Base-by-base conservation (phyloP, 2,888 invertebrate species). In the Nemurella pictetii region DNA sequence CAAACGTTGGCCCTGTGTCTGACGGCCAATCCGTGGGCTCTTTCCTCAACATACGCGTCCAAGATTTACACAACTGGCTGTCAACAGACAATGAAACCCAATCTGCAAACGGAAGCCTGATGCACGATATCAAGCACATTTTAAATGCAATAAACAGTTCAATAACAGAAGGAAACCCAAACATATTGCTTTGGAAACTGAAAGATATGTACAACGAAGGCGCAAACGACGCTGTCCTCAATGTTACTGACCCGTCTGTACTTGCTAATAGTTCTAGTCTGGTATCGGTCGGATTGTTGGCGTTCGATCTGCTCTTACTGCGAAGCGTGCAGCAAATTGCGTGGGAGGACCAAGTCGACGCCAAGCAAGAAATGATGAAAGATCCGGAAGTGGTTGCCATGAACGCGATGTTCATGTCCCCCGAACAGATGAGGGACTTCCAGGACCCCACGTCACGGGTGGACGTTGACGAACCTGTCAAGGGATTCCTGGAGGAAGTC, bases 281-380 rank as follows among this genome's bases (percentile, higher is more conserved):
- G 82, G 87, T 93, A 0, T 92, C 93, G 0, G 92, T 93, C 85
- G 93, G 93, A 0, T 92, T 93, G 73, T 87, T 93, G 87, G 92
- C 93, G 0, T 87, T 93, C 83, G 93, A 93, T 88, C 91, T 93
- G 0, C 92, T 93, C 90, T 87, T 93, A 84, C 87, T 93, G 0
- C 92, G 92, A 88, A 92, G 92, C 88, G 92, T 93, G 73, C 93
- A 93, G 87, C 87, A 92, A 28, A 92, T 93, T 90, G 92, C 92
- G 0, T 92, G 92, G 92, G 92, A 92, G 87, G 92, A 90, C 87
- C 92, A 92, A 90, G 91, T 91, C 90, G 91, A 84, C 85, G 89
- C 90, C 0, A 89, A 90, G 0, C 87, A 88, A 0, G 91, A 91
- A 86, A 92, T 92, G 91, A 86, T 92, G 86, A 90, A 90, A 77